Evolutionary conservation across 2,888 invertebrate species (phyloP), one percentile per base, ranked within the genome.

Genomic region (Xestia ashworthii): DNA sequence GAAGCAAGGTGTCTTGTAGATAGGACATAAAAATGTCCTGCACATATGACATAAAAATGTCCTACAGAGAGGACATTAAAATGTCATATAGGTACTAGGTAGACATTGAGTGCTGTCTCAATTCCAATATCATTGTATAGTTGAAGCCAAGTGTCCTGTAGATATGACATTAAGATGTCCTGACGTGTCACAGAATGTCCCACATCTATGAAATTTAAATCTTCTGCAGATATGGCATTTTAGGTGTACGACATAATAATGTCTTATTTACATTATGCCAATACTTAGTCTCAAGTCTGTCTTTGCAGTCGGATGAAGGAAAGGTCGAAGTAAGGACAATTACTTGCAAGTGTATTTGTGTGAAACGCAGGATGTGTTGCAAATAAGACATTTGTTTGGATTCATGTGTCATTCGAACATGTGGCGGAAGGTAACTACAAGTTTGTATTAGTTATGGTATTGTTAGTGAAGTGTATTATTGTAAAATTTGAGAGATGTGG

Each of bases 351-450:
- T 80, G 65, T 58, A 32, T 66, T 50, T 50, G 38, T 66, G 65
- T 81, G 38, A 74, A 50, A 74, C n/a, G 25, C 48, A 60, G 44
- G 38, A 65, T 25, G 58, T 81, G 58, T 25, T 58, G 22, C 32
- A 58, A 32, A 50, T 74, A 50, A 19, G 66, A 81, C 11, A 25
- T 60, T 60, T 81, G 32, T 62, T 22, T 73, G 74, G 58, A 81
- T 80, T 78, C 48, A 80, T 80, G 74, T 78, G 65, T 80, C 48
- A 76, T 76, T 46, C 41, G 38, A 75, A 32, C 65, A 41, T 46
- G 48, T 76, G 41, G 50, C n/a, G n/a, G 41, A 32, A 50, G 78
- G 38, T 53, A 55, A 77, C 46, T 55, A 53, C 19, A 44, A 50
- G 53, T 76, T 76, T 76, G 77, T 65, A 46, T 74, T 74, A 74